phyloP scores from a whole-genome alignment of 2,797 vertebrate species.

The Bucorvus abyssinicus region DNA sequence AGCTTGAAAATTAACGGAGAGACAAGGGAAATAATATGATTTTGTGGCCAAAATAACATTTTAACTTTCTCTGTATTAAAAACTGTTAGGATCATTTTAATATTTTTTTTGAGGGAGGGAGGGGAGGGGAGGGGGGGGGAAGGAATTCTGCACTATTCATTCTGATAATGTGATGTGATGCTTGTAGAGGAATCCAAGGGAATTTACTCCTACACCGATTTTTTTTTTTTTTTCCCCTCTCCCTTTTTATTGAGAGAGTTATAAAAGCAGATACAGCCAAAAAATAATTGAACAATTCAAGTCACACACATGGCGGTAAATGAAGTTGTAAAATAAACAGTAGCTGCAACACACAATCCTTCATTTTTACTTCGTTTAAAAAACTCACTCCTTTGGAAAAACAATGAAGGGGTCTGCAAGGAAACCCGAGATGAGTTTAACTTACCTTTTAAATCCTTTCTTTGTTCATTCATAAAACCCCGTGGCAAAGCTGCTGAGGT shows the following conservation, averaged over 20 bases:
- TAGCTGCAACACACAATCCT: slow-evolving; percentile 1
- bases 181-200: neutral
- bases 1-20: neutral
- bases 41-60: neutral
- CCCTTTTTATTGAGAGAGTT: neutral
- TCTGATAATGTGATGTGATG: neutral
- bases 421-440: slow-evolving; percentile 45
- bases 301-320: neutral
- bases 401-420: slow-evolving; percentile 41
- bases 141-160: neutral
- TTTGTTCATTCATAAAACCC: slow-evolving; percentile 76
- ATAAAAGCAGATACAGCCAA: neutral
- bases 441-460: slow-evolving; percentile 64
- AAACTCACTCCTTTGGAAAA: slow-evolving; percentile 32
- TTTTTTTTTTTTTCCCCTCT: accelerated
- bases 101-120: neutral
- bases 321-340: slow-evolving; percentile 47
- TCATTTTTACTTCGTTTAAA: slow-evolving; percentile 11
- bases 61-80: neutral
- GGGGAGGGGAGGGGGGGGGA: neutral
- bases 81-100: neutral
- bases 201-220: neutral
- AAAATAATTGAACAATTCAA: slow-evolving; percentile 15
- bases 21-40: neutral
- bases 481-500: slow-evolving; percentile 54